These are phyloP conservation scores for Riparia riparia DNA, from an alignment of 2,113 vertebrate genomes.

Conservation along the genomic window DNA sequence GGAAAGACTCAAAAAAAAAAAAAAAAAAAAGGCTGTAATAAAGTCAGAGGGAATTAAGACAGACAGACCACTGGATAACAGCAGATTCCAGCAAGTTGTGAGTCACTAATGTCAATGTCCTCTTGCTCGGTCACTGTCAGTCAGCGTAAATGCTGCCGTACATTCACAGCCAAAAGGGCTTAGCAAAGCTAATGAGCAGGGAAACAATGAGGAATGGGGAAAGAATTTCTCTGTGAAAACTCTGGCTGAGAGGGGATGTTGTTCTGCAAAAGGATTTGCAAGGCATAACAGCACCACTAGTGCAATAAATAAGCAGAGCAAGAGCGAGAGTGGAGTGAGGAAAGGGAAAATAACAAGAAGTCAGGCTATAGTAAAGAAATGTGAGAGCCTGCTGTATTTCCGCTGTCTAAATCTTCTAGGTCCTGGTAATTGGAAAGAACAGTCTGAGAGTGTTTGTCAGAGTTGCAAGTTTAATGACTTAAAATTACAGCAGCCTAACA, in stretches of 20 bases:
- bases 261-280: conserved; percentile 45
- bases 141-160: background rate
- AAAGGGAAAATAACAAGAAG: background rate
- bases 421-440: conserved; percentile 63
- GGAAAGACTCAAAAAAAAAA: background rate
- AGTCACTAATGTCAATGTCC: background rate
- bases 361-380: background rate
- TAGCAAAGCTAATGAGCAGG: conserved; percentile 57
- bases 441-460: conserved; percentile 47
- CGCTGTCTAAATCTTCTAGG: conserved; percentile 41
- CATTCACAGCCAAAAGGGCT: conserved; percentile 13
- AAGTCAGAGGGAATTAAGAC: conserved; percentile 5
- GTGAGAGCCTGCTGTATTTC: conserved; percentile 1
- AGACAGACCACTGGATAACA: background rate
- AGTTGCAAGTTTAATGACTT: conserved; percentile 65
- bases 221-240: conserved; percentile 51
- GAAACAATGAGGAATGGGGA: background rate
- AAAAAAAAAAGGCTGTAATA: background rate
- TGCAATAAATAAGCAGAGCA: conserved; percentile 29
- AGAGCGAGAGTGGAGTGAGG: background rate
- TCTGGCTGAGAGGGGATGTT: conserved; percentile 8
- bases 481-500: conserved; percentile 58
- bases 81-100: background rate
- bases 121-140: conserved; percentile 18
- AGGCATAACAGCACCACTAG: conserved; percentile 22